phyloP scores from a whole-genome alignment of 2,888 invertebrate species.

The Melinopterus prodromus region DNA sequence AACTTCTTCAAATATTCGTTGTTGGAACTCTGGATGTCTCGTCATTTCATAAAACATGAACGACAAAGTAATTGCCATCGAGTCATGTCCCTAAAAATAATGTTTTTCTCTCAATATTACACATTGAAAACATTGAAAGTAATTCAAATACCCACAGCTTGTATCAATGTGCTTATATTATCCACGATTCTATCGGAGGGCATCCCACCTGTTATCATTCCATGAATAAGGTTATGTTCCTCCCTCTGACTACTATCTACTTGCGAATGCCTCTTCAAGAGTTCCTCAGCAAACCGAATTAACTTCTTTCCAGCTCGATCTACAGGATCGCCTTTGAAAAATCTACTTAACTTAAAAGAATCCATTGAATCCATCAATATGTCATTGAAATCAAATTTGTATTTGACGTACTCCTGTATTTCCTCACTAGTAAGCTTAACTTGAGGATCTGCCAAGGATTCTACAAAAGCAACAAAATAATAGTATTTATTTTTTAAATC shows the following conservation, averaged over 20 bases:
- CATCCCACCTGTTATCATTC: not conserved
- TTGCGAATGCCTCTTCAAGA: not conserved
- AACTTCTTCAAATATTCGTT: not conserved
- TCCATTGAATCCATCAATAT: not conserved
- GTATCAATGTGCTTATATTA: not conserved
- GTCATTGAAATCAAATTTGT: not conserved
- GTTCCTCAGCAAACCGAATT: not conserved
- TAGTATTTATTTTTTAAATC: not conserved
- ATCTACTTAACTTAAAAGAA: not conserved
- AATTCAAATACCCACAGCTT: not conserved
- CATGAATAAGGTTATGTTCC: not conserved
- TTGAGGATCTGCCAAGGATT: not conserved
- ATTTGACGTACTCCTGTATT: not conserved
- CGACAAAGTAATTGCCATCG: not conserved
- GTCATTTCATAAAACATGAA: not conserved
- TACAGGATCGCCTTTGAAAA: not conserved
- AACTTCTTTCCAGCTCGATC: not conserved
- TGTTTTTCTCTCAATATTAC: not conserved
- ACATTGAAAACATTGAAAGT: not conserved
- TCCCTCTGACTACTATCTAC: not conserved
- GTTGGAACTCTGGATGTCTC: not conserved
- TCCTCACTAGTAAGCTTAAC: not conserved
- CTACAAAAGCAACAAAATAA: not conserved
- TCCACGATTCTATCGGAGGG: not conserved
- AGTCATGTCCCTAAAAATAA: not conserved